Evolutionary conservation across 2,113 vertebrate genomes (phyloP), one percentile per base, ranked within the genome.

Genomic region (Hyperopisus bebe): DNA sequence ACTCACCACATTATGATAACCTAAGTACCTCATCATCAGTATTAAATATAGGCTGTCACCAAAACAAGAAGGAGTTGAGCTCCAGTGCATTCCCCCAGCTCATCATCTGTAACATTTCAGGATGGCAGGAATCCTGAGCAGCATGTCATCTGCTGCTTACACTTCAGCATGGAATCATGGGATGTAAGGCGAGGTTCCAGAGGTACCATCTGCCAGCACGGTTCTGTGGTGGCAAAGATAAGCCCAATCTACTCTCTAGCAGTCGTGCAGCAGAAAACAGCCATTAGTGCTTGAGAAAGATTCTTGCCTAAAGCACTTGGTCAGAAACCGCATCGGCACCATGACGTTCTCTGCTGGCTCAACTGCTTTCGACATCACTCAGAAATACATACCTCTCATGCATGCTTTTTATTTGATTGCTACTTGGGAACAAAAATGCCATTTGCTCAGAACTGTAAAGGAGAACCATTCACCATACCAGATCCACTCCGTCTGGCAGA

Each of bases 161-260:
- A 47, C 39, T 74, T 55, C 88, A 77, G 58, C 42, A 35, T 39
- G 50, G 31, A 91, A 83, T 90, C 90, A 90, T 82, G 88, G 83
- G 89, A 74, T 86, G 11, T n/a, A 44, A 88, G 27, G 85, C 47
- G 48, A 24, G 80, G 42, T 42, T 35, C 31, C 13, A 39, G 74
- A 17, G 17, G 13, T 80, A 15, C 74, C 6, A 35, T 0, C 35
- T 6, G 74, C 74, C 46, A 84, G 48, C 10, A 90, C 19, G 50
- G 46, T 48, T 27, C 17, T 27, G 44, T 58, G 80, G 47, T 77
- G 47, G 39, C 90, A 86, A 50, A 44, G 35, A 88, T 10, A 50
- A 19, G 51, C 74, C 74, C n/a, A 39, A 53, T 19, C 44, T 13
- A 13, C 9, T 87, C 44, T 19, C n/a, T n/a, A 46, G 46, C n/a